phyloP scores from a whole-genome alignment of 1,140 invertebrate genomes.

The Acromyrmex heyeri region DNA sequence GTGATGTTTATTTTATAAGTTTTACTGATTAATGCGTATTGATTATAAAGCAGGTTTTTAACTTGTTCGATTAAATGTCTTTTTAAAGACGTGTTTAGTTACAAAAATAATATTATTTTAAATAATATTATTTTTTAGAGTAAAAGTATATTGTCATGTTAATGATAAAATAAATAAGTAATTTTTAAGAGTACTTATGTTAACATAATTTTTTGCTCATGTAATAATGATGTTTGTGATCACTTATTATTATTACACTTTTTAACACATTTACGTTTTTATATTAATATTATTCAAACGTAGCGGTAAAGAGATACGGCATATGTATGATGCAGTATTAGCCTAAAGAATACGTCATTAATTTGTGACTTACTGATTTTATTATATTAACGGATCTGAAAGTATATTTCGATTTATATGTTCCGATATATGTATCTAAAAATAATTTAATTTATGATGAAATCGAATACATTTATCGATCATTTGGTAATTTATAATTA shows the following conservation, averaged over 20 bases:
- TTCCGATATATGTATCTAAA: neutral
- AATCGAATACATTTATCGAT: neutral
- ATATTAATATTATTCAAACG: neutral
- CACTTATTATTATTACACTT: neutral
- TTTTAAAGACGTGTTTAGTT: neutral
- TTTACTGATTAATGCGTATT: neutral
- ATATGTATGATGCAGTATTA: neutral
- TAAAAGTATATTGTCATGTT: conserved; percentile 14
- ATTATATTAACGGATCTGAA: neutral
- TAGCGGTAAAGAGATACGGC: neutral
- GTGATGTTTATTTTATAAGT: conserved; percentile 16
- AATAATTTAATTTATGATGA: neutral
- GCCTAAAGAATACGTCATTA: neutral
- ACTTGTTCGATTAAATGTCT: neutral
- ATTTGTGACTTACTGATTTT: neutral
- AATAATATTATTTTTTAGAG: neutral
- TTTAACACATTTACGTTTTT: neutral
- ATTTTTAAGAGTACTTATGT: neutral
- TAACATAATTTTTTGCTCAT: neutral
- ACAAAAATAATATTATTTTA: too few species aligned
- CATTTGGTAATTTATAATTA: neutral
- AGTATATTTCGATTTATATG: neutral
- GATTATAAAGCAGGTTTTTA: conserved; percentile 35
- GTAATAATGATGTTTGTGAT: neutral
- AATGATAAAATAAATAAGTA: conserved; percentile 1